These are phyloP conservation scores for Griposia aprilina DNA, from an alignment of 2,888 invertebrate genomes.

Conservation along the genomic window DNA sequence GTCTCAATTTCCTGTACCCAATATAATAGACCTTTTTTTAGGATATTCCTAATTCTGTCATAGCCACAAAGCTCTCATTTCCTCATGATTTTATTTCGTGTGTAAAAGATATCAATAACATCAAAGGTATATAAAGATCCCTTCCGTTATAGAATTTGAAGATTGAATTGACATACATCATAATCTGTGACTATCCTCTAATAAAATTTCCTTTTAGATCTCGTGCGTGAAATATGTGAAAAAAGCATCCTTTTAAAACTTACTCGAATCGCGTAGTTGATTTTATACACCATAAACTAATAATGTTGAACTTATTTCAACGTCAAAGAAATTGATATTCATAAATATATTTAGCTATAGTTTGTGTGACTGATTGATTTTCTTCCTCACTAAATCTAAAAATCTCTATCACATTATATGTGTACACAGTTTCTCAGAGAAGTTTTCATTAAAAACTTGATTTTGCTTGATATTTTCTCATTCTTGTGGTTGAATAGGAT, in stretches of 20 bases:
- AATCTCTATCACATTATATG: neutral
- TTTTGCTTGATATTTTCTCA: slow-evolving; percentile 32
- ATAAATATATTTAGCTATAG: neutral
- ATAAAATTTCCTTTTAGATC: slow-evolving; percentile 10
- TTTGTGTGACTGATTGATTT: neutral
- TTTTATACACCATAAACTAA: neutral
- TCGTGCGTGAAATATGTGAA: neutral
- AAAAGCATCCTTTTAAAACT: neutral
- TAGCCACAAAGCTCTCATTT: slow-evolving; percentile 23
- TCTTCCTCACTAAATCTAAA: neutral
- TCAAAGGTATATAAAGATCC: slow-evolving; percentile 4
- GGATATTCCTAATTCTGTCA: slow-evolving; percentile 24
- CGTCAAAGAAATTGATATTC: neutral
- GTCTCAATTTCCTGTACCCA: slow-evolving; percentile 23
- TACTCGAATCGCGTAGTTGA: neutral
- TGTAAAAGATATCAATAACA: slow-evolving; percentile 28
- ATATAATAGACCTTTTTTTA: neutral
- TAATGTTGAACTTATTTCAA: neutral
- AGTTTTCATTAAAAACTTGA: neutral
- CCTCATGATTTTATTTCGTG: slow-evolving; percentile 16
- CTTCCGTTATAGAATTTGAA: neutral
- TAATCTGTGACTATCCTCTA: neutral
- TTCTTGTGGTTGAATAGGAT: slow-evolving; percentile 28
- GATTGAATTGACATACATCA: slow-evolving; percentile 22
- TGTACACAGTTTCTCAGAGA: neutral